Evolutionary conservation across 2,113 vertebrate species (phyloP).

Genomic region (Oncorhynchus tshawytscha): DNA sequence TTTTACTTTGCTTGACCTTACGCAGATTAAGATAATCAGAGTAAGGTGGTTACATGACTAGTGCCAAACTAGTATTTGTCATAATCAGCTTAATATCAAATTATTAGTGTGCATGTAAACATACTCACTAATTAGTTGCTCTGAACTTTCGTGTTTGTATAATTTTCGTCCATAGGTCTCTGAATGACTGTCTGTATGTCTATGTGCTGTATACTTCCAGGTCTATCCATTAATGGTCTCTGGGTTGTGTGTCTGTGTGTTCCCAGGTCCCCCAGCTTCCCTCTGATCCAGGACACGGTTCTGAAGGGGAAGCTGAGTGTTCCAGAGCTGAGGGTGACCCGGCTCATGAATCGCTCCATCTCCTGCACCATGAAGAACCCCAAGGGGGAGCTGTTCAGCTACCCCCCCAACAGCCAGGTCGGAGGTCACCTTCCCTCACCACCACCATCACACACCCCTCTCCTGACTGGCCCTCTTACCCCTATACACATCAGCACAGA

Average conservation of each 20-base stretch:
- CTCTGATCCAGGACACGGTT: slow-evolving; percentile 92
- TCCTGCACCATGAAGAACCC: slow-evolving; percentile 97
- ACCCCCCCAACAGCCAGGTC: slow-evolving; percentile 92
- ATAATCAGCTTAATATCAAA: too few species aligned
- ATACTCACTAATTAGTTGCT: too few species aligned
- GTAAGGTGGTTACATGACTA: too few species aligned
- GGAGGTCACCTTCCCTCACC: slow-evolving; percentile 21
- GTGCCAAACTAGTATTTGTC: too few species aligned
- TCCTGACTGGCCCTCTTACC: slow-evolving; percentile 3
- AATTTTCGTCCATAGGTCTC: neutral
- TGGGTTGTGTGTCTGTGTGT: neutral
- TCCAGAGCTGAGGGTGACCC: slow-evolving; percentile 89
- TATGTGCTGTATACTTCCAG: neutral
- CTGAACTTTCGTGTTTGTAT: too few species aligned
- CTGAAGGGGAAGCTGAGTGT: slow-evolving; percentile 93
- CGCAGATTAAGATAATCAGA: too few species aligned
- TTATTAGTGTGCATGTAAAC: too few species aligned
- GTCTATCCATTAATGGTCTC: neutral
- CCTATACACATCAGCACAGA: neutral
- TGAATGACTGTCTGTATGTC: neutral
- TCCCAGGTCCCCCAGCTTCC: slow-evolving; percentile 93
- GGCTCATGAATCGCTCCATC: slow-evolving; percentile 95
- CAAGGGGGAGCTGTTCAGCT: slow-evolving; percentile 93
- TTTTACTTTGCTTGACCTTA: too few species aligned
- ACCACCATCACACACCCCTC: slow-evolving; percentile 1